Conservation (phyloP, 2,888 invertebrate species). For the Sepiola atlantica region DNA sequence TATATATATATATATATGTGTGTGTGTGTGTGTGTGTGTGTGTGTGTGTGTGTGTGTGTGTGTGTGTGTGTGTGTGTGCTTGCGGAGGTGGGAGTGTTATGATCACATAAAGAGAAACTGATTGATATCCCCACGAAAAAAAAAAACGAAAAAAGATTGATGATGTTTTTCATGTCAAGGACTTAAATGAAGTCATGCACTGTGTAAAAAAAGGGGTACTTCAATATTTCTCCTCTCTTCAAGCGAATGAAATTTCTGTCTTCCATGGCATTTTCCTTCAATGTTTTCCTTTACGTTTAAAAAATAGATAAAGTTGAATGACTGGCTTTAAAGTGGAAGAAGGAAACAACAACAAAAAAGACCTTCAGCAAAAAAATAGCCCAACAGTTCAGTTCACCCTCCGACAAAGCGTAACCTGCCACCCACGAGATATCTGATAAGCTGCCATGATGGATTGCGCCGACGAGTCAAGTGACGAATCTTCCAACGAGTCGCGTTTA, state of each 20-base stretch:
- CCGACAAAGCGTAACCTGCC: constrained; percentile 1
- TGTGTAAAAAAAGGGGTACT: background rate
- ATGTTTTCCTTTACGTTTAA: background rate
- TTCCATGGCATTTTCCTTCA: background rate
- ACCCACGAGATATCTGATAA: constrained; percentile 12
- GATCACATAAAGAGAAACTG: background rate
- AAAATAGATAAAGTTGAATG: background rate
- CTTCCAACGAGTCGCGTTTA: background rate
- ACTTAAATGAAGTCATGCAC: background rate
- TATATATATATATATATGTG: too few relatives aligned
- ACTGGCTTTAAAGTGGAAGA: background rate
- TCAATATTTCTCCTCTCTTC: background rate
- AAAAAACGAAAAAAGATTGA: background rate
- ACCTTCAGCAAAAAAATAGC: background rate
- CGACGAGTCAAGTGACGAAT: background rate
- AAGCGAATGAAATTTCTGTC: background rate
- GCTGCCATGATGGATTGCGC: background rate
- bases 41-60: background rate
- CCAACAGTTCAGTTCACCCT: background rate
- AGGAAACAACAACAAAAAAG: background rate
- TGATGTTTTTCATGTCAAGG: background rate
- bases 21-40: background rate
- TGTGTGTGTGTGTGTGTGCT: background rate
- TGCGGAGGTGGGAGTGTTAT: background rate
- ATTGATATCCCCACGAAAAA: background rate